phyloP scores from a whole-genome alignment of 1,140 invertebrate genomes.

The Caenorhabditis briggsae region DNA sequence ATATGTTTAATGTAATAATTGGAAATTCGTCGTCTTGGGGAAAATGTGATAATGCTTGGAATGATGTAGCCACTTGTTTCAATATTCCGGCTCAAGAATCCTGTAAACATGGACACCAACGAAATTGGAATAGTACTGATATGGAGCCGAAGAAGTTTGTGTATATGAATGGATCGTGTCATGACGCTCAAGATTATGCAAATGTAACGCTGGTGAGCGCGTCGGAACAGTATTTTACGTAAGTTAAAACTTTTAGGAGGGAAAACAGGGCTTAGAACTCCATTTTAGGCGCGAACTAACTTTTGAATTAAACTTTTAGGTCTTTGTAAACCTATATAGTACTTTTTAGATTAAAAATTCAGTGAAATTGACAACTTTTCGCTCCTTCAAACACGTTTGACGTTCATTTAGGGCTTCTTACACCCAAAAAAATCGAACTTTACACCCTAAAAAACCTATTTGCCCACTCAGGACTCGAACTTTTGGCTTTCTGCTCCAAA shows the following conservation, averaged over 20 bases:
- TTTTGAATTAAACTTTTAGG: too few species aligned
- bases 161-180: background rate
- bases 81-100: background rate
- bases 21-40: background rate
- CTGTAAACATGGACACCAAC: background rate
- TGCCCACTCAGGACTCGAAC: too few species aligned
- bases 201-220: background rate
- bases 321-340: too few species aligned
- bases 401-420: too few species aligned
- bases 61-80: background rate
- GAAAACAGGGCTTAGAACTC: too few species aligned
- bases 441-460: too few species aligned
- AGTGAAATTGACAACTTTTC: too few species aligned
- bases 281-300: too few species aligned
- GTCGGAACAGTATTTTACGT: background rate
- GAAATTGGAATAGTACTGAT: background rate
- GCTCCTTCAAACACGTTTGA: too few species aligned
- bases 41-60: slow-evolving; percentile 28
- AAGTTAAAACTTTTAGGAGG: background rate
- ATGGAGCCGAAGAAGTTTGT: background rate
- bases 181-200: background rate
- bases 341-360: too few species aligned
- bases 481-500: too few species aligned
- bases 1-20: slow-evolving; percentile 82
- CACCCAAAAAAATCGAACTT: too few species aligned